phyloP scores from a whole-genome alignment of 2,888 invertebrate species.

The Tinea trinotella region DNA sequence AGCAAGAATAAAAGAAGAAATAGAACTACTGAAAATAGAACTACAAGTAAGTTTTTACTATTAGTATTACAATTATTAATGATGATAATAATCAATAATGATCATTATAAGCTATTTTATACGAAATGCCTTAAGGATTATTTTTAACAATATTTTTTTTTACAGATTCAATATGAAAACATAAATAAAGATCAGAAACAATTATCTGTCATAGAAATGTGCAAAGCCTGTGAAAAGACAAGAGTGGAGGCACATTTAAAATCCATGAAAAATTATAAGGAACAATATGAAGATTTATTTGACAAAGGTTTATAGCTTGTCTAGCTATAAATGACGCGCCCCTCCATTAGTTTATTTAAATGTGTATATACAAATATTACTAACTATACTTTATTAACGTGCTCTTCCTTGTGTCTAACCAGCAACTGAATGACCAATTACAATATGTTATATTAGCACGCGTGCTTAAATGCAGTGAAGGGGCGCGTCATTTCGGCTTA shows the following conservation, averaged over 20 bases:
- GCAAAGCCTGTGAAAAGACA: slow-evolving; percentile 40
- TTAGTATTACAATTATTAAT: background rate
- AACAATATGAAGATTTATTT: slow-evolving; percentile 37
- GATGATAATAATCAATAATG: background rate
- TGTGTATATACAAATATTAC: too few species aligned
- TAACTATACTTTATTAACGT: too few species aligned
- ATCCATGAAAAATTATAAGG: slow-evolving; percentile 34
- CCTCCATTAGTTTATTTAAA: too few species aligned
- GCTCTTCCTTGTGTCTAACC: too few species aligned
- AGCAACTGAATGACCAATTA: too few species aligned
- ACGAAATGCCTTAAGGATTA: too few species aligned
- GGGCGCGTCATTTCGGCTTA: too few species aligned
- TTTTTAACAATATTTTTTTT: too few species aligned
- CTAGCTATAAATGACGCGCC: too few species aligned
- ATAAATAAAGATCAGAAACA: slow-evolving; percentile 38
- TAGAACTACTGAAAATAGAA: slow-evolving; percentile 34
- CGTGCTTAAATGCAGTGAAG: too few species aligned
- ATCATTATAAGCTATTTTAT: background rate
- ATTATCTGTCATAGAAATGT: slow-evolving; percentile 44
- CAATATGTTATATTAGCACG: too few species aligned
- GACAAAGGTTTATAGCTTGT: slow-evolving; percentile 16
- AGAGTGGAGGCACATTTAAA: slow-evolving; percentile 37
- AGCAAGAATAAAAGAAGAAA: slow-evolving; percentile 33
- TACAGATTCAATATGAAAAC: slow-evolving; percentile 38
- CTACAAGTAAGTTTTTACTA: slow-evolving; percentile 35